These are phyloP conservation scores for Nerophis ophidion DNA, from an alignment of 2,113 vertebrate species.

Conservation along the genomic window DNA sequence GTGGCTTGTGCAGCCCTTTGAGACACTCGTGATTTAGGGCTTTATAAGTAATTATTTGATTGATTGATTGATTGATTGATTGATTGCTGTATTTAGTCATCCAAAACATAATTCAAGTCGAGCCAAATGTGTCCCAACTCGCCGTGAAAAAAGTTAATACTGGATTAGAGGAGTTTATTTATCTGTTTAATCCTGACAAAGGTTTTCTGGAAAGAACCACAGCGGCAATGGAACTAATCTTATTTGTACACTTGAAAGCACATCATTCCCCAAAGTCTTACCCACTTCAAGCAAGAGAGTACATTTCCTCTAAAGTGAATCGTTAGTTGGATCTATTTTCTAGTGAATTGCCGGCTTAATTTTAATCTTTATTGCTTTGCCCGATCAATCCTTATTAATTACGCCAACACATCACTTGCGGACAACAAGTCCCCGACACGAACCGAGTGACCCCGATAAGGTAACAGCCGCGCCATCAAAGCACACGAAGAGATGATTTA, in stretches of 20 bases:
- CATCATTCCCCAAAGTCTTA: constrained; percentile 3
- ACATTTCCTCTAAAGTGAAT: constrained; percentile 5
- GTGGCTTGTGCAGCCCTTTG: no score
- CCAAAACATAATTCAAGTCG: constrained; percentile 15
- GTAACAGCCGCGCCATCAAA: background rate
- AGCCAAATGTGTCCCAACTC: constrained; percentile 5
- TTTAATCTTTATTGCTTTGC: constrained; percentile 1
- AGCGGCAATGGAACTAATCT: background rate
- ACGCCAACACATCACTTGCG: background rate
- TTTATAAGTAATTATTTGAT: no score
- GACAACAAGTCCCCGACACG: constrained; percentile 1
- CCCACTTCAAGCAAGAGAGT: constrained; percentile 2
- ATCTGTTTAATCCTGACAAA: background rate
- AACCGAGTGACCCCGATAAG: background rate
- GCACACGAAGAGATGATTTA: constrained; percentile 3
- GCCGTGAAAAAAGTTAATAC: background rate
- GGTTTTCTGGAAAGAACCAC: background rate
- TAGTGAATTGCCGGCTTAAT: background rate
- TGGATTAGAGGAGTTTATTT: no score
- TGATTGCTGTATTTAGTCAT: constrained; percentile 18
- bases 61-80: no score
- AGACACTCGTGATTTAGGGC: no score
- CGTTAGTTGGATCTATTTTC: constrained; percentile 1
- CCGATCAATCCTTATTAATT: background rate
- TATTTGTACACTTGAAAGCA: background rate